Conservation (phyloP, 2,113 vertebrate genomes). For the Oncorhynchus mykiss region DNA sequence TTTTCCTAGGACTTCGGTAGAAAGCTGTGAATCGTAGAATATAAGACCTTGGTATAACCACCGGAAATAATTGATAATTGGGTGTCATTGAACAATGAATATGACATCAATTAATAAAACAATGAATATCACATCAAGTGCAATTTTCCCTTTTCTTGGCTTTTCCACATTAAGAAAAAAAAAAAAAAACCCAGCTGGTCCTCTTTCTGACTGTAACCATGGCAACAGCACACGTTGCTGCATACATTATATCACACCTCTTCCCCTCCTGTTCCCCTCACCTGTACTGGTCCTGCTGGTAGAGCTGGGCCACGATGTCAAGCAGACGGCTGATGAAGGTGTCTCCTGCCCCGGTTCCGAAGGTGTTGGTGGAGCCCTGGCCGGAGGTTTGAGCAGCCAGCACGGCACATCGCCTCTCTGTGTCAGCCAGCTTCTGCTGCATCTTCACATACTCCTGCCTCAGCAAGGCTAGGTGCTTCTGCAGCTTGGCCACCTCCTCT, state of each 20-base stretch:
- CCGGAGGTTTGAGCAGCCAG: conserved; percentile 81
- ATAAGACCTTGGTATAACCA: not conserved
- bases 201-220: not conserved
- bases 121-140: not conserved
- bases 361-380: conserved; percentile 69
- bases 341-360: conserved; percentile 80
- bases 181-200: not conserved
- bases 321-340: conserved; percentile 93
- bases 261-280: conserved; percentile 48
- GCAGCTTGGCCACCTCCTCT: conserved; percentile 99
- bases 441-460: conserved; percentile 98
- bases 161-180: not conserved
- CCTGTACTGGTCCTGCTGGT: conserved; percentile 96
- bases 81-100: not conserved
- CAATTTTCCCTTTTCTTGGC: not conserved
- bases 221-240: not conserved
- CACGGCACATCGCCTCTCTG: conserved; percentile 86
- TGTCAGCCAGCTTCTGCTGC: conserved; percentile 94
- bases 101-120: not conserved
- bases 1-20: not conserved
- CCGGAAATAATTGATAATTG: not conserved
- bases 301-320: conserved; percentile 87
- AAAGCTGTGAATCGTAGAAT: not conserved
- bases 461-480: conserved; percentile 96
- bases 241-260: not conserved